Percentiles rank a stretch among this genome's conserved stretches.
phyloP scores from a whole-genome alignment of 2,888 invertebrate genomes.

The Caprella mutica region DNA sequence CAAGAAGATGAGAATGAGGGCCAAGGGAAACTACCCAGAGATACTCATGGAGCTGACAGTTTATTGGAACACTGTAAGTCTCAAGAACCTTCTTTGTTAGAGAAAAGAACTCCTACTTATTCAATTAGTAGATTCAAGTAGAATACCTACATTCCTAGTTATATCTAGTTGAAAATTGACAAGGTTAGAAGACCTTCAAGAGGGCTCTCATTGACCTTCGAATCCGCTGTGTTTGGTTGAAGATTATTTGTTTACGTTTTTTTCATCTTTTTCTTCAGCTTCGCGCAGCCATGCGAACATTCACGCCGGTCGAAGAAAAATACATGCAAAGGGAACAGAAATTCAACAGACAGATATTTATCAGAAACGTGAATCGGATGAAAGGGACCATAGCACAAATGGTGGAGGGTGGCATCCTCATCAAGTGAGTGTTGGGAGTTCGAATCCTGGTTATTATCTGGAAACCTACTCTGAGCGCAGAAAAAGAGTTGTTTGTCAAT shows the following conservation, averaged over 20 bases:
- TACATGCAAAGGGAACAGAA: conserved; percentile 88
- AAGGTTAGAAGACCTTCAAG: too few species aligned
- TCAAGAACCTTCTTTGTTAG: too few species aligned
- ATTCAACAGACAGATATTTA: conserved; percentile 88
- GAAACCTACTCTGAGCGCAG: neutral
- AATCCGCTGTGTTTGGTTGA: too few species aligned
- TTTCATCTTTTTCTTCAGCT: conserved; percentile 19
- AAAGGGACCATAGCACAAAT: conserved; percentile 71
- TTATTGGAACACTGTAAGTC: conserved; percentile 64
- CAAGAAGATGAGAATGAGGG: conserved; percentile 73
- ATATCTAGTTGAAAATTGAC: too few species aligned
- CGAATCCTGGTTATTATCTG: neutral
- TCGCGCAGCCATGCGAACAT: conserved; percentile 78
- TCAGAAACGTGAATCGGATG: conserved; percentile 82
- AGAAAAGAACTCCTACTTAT: too few species aligned
- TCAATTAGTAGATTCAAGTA: too few species aligned
- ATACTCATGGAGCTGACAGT: conserved; percentile 84
- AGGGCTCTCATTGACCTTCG: too few species aligned
- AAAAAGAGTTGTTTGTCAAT: neutral
- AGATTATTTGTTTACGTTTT: too few species aligned
- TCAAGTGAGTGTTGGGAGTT: conserved; percentile 57
- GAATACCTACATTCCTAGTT: too few species aligned
- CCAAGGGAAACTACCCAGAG: conserved; percentile 84
- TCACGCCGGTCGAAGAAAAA: conserved; percentile 91
- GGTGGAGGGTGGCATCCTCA: conserved; percentile 76